A percentile compares a stretch with the other conserved stretches of the same genome.
These are phyloP conservation scores for Luehdorfia chinensis DNA, from an alignment of 1,140 invertebrate genomes.

Conservation along the genomic window DNA sequence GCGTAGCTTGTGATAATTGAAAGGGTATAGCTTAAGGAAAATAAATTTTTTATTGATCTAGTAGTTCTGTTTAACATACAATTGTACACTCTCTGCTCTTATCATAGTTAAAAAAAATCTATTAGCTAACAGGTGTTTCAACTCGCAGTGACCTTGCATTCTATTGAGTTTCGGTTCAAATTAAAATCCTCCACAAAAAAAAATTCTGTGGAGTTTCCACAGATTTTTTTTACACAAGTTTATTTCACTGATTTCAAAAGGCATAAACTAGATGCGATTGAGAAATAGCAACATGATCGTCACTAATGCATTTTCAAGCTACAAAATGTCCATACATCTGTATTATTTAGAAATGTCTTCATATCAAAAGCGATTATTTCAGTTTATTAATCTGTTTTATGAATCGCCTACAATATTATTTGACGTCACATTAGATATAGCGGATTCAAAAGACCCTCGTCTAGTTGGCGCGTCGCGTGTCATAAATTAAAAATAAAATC, in stretches of 20 bases:
- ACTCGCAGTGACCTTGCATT: neutral
- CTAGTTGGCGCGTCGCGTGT: neutral
- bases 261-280: neutral
- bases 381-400: no score
- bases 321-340: neutral
- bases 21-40: no score
- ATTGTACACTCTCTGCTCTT: no score
- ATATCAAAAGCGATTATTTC: no score
- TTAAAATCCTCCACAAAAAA: no score
- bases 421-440: constrained; percentile 10
- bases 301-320: neutral
- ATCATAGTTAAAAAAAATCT: no score
- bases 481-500: constrained; percentile 29
- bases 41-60: no score
- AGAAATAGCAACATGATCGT: neutral
- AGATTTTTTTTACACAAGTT: no score
- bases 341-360: neutral
- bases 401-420: neutral
- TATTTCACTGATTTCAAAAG: neutral
- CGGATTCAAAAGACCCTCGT: neutral
- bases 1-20: no score
- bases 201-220: no score
- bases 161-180: constrained; percentile 1
- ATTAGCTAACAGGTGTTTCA: neutral
- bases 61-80: no score